Base-by-base conservation (phyloP, 2,113 vertebrate species). In the Elephantulus edwardii region DNA sequence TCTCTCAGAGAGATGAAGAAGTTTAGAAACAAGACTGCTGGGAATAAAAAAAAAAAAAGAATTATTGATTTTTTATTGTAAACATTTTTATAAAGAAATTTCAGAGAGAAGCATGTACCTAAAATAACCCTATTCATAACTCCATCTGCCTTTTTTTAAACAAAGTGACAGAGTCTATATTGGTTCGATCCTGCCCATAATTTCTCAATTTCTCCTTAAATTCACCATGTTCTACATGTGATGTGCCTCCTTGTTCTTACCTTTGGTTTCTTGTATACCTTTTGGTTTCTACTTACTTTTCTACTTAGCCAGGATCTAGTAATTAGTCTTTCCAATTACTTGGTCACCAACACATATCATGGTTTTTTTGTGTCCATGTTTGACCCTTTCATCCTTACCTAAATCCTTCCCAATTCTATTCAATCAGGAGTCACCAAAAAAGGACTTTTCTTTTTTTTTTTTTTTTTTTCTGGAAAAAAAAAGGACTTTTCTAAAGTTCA, bases 201-300 rank as follows among this genome's bases (percentile, higher is more conserved):
- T 84, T 92, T 90, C 52, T 85, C 84, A 62, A 44, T 68, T 68
- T 77, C 62, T 77, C 42, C 85, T 79, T 6, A 66, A 4, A 28
- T 8, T 42, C 33, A 6, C 38, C 2, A 58, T 24, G 12, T 11
- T 19, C n/a, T 62, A 0, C 0, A 0, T 60, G n/a, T 24, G 42
- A 50, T 89, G 22, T 52, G 4, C 2, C 16, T 5, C 38, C 6
- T 8, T 48, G 38, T 90, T 62, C 8, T 20, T 46, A 52, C 4
- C 11, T 42, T 9, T 58, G 19, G 5, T 35, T 30, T 83, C 30
- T 24, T 72, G 44, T 70, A 58, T n/a, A n/a, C n/a, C 2, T 62
- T 66, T 48, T n/a, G 70, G 26, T 7, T 62, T 83, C 81, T 26
- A 17, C 26, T 72, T 75, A 10, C 24, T 89, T 66, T 68, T 44